Evolutionary conservation across 2,888 invertebrate genomes (phyloP).

Genomic region (Tortrix viridana): DNA sequence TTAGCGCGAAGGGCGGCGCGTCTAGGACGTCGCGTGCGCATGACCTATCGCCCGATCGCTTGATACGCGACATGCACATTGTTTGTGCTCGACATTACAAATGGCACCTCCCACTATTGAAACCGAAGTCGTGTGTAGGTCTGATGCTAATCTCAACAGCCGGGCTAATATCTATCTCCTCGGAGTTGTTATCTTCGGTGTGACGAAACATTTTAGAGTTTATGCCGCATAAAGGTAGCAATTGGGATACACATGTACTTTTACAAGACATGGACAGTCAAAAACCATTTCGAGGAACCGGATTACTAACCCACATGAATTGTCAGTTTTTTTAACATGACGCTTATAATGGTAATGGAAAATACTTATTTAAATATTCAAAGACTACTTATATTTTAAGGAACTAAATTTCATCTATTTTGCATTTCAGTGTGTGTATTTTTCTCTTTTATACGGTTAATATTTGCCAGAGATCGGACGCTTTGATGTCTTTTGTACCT

Average conservation of each 20-base stretch:
- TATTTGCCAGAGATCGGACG: too few species aligned
- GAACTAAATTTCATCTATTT: too few species aligned
- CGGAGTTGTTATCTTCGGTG: slow-evolving; percentile 26
- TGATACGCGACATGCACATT: slow-evolving; percentile 59
- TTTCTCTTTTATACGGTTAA: too few species aligned
- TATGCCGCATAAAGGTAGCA: neutral
- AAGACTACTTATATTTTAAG: too few species aligned
- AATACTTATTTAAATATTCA: too few species aligned
- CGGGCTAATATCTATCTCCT: slow-evolving; percentile 30
- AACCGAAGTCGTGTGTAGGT: slow-evolving; percentile 48
- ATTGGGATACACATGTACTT: neutral
- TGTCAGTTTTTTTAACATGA: too few species aligned
- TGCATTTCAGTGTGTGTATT: too few species aligned
- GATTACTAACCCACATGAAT: too few species aligned
- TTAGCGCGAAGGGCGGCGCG: slow-evolving; percentile 67
- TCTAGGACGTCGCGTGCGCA: slow-evolving; percentile 52
- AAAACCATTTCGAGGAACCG: too few species aligned
- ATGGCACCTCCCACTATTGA: slow-evolving; percentile 68
- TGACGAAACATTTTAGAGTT: slow-evolving; percentile 19
- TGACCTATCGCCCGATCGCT: slow-evolving; percentile 63
- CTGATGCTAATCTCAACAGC: slow-evolving; percentile 51
- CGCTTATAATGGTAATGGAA: too few species aligned
- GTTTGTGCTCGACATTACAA: slow-evolving; percentile 61
- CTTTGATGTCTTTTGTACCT: too few species aligned
- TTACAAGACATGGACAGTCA: too few species aligned